Base-by-base conservation (phyloP, 2,888 invertebrate genomes). In the Thera obeliscata region DNA sequence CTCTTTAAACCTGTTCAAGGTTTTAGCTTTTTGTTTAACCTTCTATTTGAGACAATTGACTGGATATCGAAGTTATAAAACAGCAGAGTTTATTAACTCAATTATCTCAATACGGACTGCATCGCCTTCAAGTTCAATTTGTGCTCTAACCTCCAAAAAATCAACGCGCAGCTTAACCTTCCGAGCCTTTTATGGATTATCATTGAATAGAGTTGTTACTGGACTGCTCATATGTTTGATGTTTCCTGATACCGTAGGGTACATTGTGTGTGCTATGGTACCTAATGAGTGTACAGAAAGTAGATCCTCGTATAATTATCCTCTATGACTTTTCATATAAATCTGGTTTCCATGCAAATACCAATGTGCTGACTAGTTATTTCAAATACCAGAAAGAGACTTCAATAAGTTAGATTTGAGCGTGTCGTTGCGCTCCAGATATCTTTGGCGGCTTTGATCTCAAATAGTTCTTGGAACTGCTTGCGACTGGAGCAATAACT, bases 271-370 rank as follows among this genome's bases (percentile, higher is more conserved):
- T 57, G 33, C 36, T 54, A 38, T 66, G 12, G 49, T 59, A 22
- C 22, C 22, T 22, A 55, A 61, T 68, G 48, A 61, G 50, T 67
- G 46, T 56, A 38, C 66, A 66, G 69, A 67, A 74, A 72, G 52
- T 46, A 35, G 22, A 22, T 22, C 22, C 22, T 22, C 22, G 22
- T 56, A 72, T 48, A 41, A 41, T 56, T 59, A 63, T 66, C 63
- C 50, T 64, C 7, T 60, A 48, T 73, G 61, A 67, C 61, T 54
- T 58, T 63, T 58, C 35, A 54, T 66, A 46, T 56, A 66, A 63
- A 81, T 83, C 76, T 77, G 81, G 79, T 80, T 76, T 60, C 75
- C 78, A 81, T 76, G 61, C 64, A 54, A 58, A 61, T 48, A 69
- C 62, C 57, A 63, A 67, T 68, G 61, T 71, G 70, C 67, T 71